Percentiles rank a stretch among this genome's conserved stretches.
These are phyloP conservation scores for Drymodes brunneopygia DNA, from an alignment of 2,113 vertebrate genomes.

Conservation along the genomic window DNA sequence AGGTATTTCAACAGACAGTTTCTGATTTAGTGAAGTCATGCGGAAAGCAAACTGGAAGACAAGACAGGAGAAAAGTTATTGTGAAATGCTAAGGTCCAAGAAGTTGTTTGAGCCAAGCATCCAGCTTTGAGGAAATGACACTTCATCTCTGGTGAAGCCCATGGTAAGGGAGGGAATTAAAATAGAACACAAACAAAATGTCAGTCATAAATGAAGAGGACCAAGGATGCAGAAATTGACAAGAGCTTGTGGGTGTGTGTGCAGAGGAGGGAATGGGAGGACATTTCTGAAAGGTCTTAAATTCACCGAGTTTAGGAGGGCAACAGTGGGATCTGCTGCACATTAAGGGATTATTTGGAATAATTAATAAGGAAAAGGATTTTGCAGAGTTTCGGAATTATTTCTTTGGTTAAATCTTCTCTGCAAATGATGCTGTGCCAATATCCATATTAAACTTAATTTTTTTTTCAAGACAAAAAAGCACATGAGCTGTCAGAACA, in stretches of 20 bases:
- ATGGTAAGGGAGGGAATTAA: neutral
- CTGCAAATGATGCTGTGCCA: neutral
- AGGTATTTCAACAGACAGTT: neutral
- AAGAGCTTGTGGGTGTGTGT: neutral
- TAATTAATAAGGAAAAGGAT: neutral
- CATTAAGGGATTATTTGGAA: neutral
- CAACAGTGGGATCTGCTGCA: neutral
- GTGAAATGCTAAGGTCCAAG: neutral
- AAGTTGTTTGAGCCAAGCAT: neutral
- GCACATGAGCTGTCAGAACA: neutral
- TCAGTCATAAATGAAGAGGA: neutral
- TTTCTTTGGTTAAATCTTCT: neutral
- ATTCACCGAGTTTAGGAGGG: neutral
- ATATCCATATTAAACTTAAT: neutral
- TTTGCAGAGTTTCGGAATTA: neutral
- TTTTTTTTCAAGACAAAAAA: constrained; percentile 15
- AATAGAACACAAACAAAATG: neutral
- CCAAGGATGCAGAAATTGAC: neutral
- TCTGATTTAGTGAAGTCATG: neutral
- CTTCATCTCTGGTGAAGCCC: neutral
- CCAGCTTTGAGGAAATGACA: neutral
- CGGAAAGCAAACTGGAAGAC: neutral
- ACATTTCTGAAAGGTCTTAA: neutral
- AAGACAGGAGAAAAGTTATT: neutral
- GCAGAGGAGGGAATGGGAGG: neutral